Percentiles rank a stretch among this genome's conserved stretches.
phyloP scores from a whole-genome alignment of 2,888 invertebrate species.

The Hirtodrosophila duncani region DNA sequence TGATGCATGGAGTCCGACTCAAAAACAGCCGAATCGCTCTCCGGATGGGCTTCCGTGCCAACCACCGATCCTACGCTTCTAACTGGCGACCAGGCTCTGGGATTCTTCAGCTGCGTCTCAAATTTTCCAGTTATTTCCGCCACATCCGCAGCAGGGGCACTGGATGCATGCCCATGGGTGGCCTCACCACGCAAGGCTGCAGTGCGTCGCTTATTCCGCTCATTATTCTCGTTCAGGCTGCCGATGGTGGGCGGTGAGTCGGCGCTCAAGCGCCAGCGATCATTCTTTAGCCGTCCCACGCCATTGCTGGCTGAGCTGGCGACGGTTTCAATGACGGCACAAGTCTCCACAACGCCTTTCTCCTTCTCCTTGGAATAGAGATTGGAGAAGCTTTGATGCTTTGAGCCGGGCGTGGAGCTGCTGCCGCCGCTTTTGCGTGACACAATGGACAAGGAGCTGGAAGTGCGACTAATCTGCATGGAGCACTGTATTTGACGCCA shows the following conservation, averaged over 20 bases:
- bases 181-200: slow-evolving; percentile 60
- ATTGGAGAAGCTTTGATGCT: slow-evolving; percentile 85
- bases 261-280: slow-evolving; percentile 74
- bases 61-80: slow-evolving; percentile 90
- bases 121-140: slow-evolving; percentile 83
- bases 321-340: slow-evolving; percentile 76
- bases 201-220: slow-evolving; percentile 74
- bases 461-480: slow-evolving; percentile 89
- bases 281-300: slow-evolving; percentile 71
- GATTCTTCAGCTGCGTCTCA: slow-evolving; percentile 87
- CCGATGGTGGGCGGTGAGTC: slow-evolving; percentile 77
- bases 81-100: slow-evolving; percentile 92
- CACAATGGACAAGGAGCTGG: slow-evolving; percentile 87
- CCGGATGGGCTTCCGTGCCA: slow-evolving; percentile 91
- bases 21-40: slow-evolving; percentile 89
- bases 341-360: slow-evolving; percentile 77
- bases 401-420: slow-evolving; percentile 80
- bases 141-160: slow-evolving; percentile 76
- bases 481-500: slow-evolving; percentile 90
- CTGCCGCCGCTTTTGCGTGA: slow-evolving; percentile 78
- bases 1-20: slow-evolving; percentile 84
- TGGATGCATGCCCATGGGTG: slow-evolving; percentile 66
- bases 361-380: slow-evolving; percentile 76
- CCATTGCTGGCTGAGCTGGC: slow-evolving; percentile 78
- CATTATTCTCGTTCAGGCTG: slow-evolving; percentile 75